Evolutionary conservation across 2,888 invertebrate genomes (phyloP).

Genomic region (Lobophora halterata): DNA sequence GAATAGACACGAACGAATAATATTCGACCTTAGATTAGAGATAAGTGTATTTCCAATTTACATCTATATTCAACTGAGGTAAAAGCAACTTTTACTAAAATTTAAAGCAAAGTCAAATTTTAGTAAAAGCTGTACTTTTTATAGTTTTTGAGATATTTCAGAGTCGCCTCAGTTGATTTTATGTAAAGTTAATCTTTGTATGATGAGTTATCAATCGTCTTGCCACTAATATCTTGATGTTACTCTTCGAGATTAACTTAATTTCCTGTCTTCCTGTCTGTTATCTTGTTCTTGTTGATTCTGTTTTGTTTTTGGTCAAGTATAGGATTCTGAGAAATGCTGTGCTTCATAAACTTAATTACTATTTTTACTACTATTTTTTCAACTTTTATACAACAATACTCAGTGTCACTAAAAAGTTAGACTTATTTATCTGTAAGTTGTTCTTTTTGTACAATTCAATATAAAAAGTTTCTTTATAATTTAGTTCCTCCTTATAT

Average conservation of each 20-base stretch:
- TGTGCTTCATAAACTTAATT: background rate
- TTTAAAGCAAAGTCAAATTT: no score
- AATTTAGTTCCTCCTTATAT: no score
- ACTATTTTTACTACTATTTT: background rate
- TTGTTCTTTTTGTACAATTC: no score
- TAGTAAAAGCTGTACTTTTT: no score
- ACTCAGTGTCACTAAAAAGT: background rate
- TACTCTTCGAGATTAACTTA: no score
- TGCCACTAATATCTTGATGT: no score
- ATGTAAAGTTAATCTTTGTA: no score
- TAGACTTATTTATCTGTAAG: background rate
- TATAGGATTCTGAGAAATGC: background rate
- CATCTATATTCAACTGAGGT: no score
- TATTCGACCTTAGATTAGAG: slow-evolving; percentile 26
- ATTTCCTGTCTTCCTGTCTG: slow-evolving; percentile 18
- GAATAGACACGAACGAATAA: slow-evolving; percentile 26
- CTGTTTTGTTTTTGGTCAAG: slow-evolving; percentile 17
- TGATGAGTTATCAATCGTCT: no score
- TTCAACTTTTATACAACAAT: background rate
- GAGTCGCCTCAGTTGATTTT: no score
- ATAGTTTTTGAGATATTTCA: no score
- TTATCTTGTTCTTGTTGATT: slow-evolving; percentile 18
- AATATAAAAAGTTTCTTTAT: no score
- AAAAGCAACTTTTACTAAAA: slow-evolving; percentile 2
- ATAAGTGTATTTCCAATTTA: slow-evolving; percentile 4